Conservation (phyloP, 2,113 vertebrate species). For the Nipponia nippon region DNA sequence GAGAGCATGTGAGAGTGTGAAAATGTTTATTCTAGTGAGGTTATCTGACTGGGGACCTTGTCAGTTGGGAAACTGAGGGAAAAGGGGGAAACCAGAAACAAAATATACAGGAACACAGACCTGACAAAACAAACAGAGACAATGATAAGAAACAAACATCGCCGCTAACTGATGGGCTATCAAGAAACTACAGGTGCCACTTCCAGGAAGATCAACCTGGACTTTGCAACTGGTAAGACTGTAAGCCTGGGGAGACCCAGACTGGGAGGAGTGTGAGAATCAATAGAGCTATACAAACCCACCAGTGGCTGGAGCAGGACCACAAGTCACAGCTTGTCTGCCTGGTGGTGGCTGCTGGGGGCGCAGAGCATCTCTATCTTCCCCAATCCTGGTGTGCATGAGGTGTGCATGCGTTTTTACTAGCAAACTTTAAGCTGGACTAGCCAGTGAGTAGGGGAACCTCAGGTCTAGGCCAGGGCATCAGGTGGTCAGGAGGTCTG, state of each 20-base stretch:
- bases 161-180: neutral
- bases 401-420: neutral
- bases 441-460: neutral
- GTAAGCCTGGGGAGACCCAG: neutral
- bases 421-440: neutral
- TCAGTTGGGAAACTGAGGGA: neutral
- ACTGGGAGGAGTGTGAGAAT: neutral
- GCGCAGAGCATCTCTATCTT: neutral
- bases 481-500: neutral
- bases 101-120: neutral
- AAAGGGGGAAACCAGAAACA: neutral
- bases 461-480: neutral
- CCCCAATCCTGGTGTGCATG: neutral
- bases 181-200: neutral
- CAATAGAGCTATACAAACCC: neutral
- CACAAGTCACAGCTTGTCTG: neutral
- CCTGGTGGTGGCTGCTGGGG: neutral
- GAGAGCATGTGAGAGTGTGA: neutral
- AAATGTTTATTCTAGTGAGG: neutral
- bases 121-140: neutral
- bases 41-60: neutral
- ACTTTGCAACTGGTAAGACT: neutral
- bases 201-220: neutral
- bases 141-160: neutral
- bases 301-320: neutral